phyloP scores from a whole-genome alignment of 2,113 vertebrate genomes.

The Vulpes lagopus region DNA sequence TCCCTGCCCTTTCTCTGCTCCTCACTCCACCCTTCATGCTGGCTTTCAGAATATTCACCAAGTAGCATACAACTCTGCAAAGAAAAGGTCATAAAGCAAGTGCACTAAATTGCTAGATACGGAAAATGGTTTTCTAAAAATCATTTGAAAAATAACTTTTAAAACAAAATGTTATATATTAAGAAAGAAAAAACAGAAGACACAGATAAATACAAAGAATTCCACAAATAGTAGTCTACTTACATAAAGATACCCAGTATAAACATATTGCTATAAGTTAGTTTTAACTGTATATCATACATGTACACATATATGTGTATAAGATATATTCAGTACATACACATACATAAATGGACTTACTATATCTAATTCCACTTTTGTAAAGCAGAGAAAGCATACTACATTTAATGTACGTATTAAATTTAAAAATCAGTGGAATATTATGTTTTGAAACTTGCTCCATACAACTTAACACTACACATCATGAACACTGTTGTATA shows the following conservation, averaged over 20 bases:
- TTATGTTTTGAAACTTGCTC: neutral
- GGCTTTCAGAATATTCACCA: neutral
- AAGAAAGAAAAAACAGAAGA: neutral
- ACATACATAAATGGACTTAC: neutral
- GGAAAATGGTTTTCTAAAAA: neutral
- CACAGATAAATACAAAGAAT: neutral
- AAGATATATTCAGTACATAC: neutral
- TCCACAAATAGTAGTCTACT: neutral
- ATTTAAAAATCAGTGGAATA: neutral
- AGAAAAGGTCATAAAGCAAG: neutral
- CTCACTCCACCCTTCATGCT: fast-evolving
- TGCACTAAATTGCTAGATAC: neutral
- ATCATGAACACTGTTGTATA: neutral
- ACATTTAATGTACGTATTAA: neutral
- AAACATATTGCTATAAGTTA: neutral
- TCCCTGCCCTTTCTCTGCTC: neutral
- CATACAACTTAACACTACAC: neutral
- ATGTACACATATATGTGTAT: neutral
- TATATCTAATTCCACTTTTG: neutral
- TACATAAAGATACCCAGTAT: neutral
- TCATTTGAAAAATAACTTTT: constrained; percentile 22
- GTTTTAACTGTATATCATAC: neutral
- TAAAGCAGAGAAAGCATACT: neutral
- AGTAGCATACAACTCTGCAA: neutral
- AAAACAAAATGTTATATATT: neutral